Evolutionary conservation across 2,797 vertebrate genomes (phyloP).

Genomic region (Lacerta agilis): DNA sequence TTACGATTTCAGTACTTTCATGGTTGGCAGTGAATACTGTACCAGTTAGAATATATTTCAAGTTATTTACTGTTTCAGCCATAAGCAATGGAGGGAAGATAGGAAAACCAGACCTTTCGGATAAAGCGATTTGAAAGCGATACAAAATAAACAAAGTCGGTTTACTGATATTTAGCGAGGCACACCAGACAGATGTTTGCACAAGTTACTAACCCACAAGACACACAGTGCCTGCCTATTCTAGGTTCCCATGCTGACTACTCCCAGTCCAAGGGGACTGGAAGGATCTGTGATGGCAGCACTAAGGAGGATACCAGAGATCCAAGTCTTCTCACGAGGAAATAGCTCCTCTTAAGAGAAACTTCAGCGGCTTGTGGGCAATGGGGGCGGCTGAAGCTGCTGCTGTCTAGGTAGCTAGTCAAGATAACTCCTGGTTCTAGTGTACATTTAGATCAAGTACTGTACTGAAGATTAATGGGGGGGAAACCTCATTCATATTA

Average conservation of each 20-base stretch:
- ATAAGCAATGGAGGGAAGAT: neutral
- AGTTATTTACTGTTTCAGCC: neutral
- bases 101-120: conserved; percentile 18
- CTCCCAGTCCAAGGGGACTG: neutral
- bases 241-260: neutral
- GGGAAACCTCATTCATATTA: conserved; percentile 14
- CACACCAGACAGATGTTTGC: neutral
- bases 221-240: neutral
- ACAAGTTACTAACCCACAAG: neutral
- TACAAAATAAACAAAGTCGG: conserved; percentile 16
- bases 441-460: neutral
- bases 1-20: neutral
- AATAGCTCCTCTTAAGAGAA: neutral
- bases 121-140: conserved; percentile 19
- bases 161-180: neutral
- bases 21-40: conserved; percentile 27
- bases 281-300: neutral
- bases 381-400: neutral
- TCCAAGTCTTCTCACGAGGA: neutral
- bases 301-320: neutral
- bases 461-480: conserved; percentile 26
- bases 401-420: neutral
- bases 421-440: neutral
- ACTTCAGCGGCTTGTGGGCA: neutral
- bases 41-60: conserved; percentile 28